Percentiles rank a stretch among this genome's conserved stretches.
phyloP scores from a whole-genome alignment of 2,888 invertebrate species.

The Gonocerus acuteangulatus region DNA sequence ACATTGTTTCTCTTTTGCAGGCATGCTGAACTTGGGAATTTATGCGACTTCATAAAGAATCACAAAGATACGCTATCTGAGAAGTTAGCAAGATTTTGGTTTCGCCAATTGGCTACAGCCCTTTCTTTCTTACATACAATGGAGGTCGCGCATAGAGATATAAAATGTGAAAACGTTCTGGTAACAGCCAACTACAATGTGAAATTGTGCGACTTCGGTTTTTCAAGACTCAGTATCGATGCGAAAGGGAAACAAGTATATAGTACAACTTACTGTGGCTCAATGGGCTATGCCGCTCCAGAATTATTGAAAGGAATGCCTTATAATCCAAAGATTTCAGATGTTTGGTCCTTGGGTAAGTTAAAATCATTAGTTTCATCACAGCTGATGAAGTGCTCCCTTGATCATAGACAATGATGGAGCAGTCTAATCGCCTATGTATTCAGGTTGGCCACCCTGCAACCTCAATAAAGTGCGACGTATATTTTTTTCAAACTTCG shows the following conservation, averaged over 20 bases:
- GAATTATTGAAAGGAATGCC: slow-evolving; percentile 70
- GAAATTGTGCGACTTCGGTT: slow-evolving; percentile 78
- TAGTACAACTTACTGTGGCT: slow-evolving; percentile 78
- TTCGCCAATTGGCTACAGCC: slow-evolving; percentile 59
- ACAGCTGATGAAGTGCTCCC: no score
- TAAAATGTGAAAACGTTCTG: slow-evolving; percentile 75
- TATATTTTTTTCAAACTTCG: no score
- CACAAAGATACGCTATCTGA: slow-evolving; percentile 61
- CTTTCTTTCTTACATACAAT: slow-evolving; percentile 64
- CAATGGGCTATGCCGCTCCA: slow-evolving; percentile 80
- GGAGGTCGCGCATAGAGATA: slow-evolving; percentile 69
- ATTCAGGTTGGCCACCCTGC: no score
- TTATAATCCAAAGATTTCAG: slow-evolving; percentile 62
- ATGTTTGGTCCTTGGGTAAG: slow-evolving; percentile 71
- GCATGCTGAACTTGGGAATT: slow-evolving; percentile 67
- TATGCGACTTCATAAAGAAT: slow-evolving; percentile 60
- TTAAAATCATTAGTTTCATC: not conserved
- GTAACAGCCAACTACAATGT: slow-evolving; percentile 65
- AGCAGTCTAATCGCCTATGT: no score
- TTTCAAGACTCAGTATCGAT: slow-evolving; percentile 46
- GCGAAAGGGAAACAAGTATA: slow-evolving; percentile 45
- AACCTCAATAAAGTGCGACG: no score
- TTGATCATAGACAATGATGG: no score
- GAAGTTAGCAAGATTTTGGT: slow-evolving; percentile 61
- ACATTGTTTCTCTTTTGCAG: no score